Conservation (phyloP, 2,113 vertebrate genomes). For the Phoenicopterus ruber region DNA sequence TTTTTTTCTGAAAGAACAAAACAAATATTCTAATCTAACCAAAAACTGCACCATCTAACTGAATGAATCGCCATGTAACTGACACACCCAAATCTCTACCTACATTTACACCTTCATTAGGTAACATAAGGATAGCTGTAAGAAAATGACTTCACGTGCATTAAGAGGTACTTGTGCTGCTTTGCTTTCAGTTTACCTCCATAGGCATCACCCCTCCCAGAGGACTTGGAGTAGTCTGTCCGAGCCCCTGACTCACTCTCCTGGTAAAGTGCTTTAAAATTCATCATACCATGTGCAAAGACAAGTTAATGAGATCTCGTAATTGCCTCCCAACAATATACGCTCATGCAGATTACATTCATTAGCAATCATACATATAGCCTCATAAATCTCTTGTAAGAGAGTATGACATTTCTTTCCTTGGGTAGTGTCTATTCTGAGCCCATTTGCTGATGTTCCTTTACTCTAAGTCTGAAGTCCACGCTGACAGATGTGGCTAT, state of each 20-base stretch:
- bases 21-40: not conserved
- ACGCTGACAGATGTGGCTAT: fast-evolving
- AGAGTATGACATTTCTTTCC: not conserved
- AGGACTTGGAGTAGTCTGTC: not conserved
- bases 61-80: not conserved
- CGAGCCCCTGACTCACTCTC: not conserved
- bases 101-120: not conserved
- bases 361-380: not conserved
- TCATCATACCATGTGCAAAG: not conserved
- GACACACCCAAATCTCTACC: not conserved
- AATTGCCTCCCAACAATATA: not conserved
- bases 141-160: not conserved
- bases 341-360: not conserved
- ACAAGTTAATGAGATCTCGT: not conserved
- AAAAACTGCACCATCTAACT: not conserved
- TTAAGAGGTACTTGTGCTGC: not conserved
- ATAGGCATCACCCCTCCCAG: not conserved
- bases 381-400: not conserved
- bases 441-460: not conserved
- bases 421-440: not conserved
- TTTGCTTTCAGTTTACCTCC: not conserved
- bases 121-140: not conserved
- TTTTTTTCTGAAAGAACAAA: not conserved
- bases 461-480: not conserved
- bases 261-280: not conserved